Percentiles rank a stretch among this genome's conserved stretches.
Evolutionary conservation across 2,888 invertebrate species (phyloP).

Genomic region (Lithophane semibrunnea): DNA sequence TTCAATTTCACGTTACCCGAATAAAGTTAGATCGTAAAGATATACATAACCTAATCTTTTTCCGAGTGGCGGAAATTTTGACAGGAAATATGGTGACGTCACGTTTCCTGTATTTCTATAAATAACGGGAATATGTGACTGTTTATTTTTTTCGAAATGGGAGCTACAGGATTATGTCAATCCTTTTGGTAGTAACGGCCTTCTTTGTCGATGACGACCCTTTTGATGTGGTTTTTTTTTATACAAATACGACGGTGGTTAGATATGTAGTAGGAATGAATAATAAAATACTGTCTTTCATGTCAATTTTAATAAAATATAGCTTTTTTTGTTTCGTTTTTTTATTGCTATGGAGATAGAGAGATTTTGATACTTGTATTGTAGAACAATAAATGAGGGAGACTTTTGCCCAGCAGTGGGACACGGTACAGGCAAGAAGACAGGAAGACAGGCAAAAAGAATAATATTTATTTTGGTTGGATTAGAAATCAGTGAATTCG

Average conservation of each 20-base stretch:
- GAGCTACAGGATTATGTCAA: conserved; percentile 43
- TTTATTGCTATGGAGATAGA: background rate
- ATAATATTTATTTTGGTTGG: background rate
- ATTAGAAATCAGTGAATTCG: background rate
- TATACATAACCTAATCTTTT: conserved; percentile 64
- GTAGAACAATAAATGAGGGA: background rate
- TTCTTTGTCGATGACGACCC: conserved; percentile 27
- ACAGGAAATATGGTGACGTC: conserved; percentile 61
- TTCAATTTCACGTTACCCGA: conserved; percentile 42
- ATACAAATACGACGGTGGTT: conserved; percentile 11
- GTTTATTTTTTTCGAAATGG: conserved; percentile 55
- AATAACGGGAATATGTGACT: conserved; percentile 50
- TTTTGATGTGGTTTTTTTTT: conserved; percentile 40
- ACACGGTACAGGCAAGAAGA: background rate
- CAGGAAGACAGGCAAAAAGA: background rate
- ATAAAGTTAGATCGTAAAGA: conserved; percentile 61
- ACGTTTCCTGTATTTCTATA: conserved; percentile 57
- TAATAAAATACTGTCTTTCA: conserved; percentile 42
- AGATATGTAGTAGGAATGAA: background rate
- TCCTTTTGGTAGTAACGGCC: conserved; percentile 33
- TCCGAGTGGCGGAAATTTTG: conserved; percentile 66
- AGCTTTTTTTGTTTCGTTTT: background rate
- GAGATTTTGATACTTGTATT: background rate
- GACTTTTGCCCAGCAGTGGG: background rate
- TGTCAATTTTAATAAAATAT: conserved; percentile 17